Conservation (phyloP, 2,113 vertebrate genomes). For the Malurus melanocephalus region DNA sequence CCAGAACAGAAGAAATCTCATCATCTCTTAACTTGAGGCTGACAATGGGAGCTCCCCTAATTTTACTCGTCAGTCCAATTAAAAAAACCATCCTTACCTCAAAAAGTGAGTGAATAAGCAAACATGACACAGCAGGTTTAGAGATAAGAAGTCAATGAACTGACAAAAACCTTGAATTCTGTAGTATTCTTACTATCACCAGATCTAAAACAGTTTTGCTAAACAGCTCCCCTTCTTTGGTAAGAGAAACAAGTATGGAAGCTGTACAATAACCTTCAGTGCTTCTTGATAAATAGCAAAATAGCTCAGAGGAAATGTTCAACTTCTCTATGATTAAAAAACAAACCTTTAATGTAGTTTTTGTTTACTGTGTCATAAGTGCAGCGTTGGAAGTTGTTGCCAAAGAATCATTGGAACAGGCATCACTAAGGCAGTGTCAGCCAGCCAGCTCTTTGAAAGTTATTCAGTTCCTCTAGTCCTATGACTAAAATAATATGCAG, state of each 20-base stretch:
- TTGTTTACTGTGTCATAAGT: constrained; percentile 81
- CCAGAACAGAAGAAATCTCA: constrained; percentile 20
- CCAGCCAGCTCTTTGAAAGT: constrained; percentile 79
- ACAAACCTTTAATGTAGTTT: constrained; percentile 80
- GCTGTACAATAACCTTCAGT: constrained; percentile 55
- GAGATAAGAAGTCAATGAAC: not conserved
- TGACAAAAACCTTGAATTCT: constrained; percentile 6
- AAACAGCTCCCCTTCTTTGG: constrained; percentile 43
- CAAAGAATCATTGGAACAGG: constrained; percentile 77
- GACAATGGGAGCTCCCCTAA: not conserved
- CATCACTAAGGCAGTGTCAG: constrained; percentile 72
- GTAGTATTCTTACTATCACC: not conserved
- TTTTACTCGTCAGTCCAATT: not conserved
- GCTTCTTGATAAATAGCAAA: constrained; percentile 72
- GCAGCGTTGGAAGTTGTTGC: constrained; percentile 76
- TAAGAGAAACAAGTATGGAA: constrained; percentile 48
- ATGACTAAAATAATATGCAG: constrained; percentile 90
- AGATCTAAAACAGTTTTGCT: constrained; percentile 18
- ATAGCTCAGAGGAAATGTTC: constrained; percentile 69
- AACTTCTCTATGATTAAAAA: constrained; percentile 75
- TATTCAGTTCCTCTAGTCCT: constrained; percentile 78
- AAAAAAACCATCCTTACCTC: not conserved
- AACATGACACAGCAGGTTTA: not conserved
- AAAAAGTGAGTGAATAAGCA: constrained; percentile 1
- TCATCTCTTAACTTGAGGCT: not conserved